These are phyloP conservation scores for Thryonomys swinderianus DNA, from an alignment of 2,113 vertebrate species.

Conservation along the genomic window DNA sequence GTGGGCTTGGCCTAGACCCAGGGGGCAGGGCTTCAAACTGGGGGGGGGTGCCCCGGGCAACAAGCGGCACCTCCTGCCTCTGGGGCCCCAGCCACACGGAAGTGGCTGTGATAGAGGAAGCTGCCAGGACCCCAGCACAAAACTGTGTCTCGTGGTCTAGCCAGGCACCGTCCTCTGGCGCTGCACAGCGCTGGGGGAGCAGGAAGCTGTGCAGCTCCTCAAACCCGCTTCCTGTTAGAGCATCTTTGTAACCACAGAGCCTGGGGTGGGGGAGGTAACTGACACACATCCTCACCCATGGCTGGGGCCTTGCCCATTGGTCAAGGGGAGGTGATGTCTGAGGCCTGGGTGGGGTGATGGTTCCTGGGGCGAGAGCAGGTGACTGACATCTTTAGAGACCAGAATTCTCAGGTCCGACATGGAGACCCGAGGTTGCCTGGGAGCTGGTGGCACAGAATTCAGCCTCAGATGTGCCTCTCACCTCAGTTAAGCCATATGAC, in stretches of 20 bases:
- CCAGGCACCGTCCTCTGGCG: slow-evolving; percentile 53
- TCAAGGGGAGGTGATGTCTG: slow-evolving; percentile 53
- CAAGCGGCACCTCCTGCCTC: slow-evolving; percentile 21
- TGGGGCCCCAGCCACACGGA: slow-evolving; percentile 64
- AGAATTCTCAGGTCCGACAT: background rate
- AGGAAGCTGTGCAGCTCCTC: slow-evolving; percentile 75
- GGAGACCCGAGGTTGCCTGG: background rate
- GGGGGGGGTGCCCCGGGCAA: slow-evolving; percentile 68
- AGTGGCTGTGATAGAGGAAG: slow-evolving; percentile 77
- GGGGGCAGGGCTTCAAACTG: slow-evolving; percentile 65
- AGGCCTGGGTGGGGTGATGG: slow-evolving; percentile 28
- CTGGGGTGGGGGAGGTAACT: slow-evolving; percentile 71
- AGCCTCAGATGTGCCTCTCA: background rate
- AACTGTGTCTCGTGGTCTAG: slow-evolving; percentile 74
- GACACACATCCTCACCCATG: slow-evolving; percentile 68
- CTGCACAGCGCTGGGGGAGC: slow-evolving; percentile 47
- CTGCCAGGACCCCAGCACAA: slow-evolving; percentile 59
- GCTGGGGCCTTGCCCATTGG: slow-evolving; percentile 58
- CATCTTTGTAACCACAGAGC: slow-evolving; percentile 84
- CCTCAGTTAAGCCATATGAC: background rate
- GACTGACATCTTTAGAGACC: background rate
- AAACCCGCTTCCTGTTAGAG: slow-evolving; percentile 85
- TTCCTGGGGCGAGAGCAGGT: slow-evolving; percentile 32
- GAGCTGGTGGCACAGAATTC: background rate
- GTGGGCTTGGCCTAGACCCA: slow-evolving; percentile 58